A percentile compares a stretch with the other conserved stretches of the same genome.
These are phyloP conservation scores for Pangasianodon hypophthalmus DNA, from an alignment of 2,113 vertebrate species.

Conservation along the genomic window DNA sequence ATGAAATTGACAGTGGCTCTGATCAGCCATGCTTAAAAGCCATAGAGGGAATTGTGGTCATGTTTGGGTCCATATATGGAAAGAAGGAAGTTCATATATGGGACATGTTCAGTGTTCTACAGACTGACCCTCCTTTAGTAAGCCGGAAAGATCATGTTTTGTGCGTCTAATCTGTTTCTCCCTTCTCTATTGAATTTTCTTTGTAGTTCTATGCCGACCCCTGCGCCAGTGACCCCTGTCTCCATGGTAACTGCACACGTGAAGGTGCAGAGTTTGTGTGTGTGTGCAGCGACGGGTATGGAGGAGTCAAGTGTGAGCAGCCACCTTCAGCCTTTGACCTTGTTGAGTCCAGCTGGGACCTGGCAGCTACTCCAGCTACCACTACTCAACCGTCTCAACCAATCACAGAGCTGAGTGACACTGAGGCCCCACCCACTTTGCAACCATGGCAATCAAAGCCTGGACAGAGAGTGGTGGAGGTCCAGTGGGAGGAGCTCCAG, in stretches of 20 bases:
- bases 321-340: constrained; percentile 60
- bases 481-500: constrained; percentile 90
- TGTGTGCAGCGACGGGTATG: constrained; percentile 82
- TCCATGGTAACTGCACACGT: constrained; percentile 93
- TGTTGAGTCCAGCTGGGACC: constrained; percentile 64
- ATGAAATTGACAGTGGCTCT: neutral
- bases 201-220: constrained; percentile 87
- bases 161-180: neutral
- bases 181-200: constrained; percentile 36
- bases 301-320: constrained; percentile 81
- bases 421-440: constrained; percentile 70
- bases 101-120: neutral
- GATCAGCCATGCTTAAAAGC: neutral
- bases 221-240: constrained; percentile 92
- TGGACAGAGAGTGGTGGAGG: constrained; percentile 85
- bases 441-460: constrained; percentile 88
- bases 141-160: neutral
- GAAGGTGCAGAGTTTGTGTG: constrained; percentile 79
- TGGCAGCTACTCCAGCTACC: constrained; percentile 63
- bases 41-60: neutral
- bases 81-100: neutral
- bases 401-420: constrained; percentile 69
- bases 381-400: constrained; percentile 79
- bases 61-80: neutral
- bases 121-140: neutral